A percentile compares a stretch with the other conserved stretches of the same genome.
Conservation (phyloP, 2,797 vertebrate species). For the Aldrovandia affinis region DNA sequence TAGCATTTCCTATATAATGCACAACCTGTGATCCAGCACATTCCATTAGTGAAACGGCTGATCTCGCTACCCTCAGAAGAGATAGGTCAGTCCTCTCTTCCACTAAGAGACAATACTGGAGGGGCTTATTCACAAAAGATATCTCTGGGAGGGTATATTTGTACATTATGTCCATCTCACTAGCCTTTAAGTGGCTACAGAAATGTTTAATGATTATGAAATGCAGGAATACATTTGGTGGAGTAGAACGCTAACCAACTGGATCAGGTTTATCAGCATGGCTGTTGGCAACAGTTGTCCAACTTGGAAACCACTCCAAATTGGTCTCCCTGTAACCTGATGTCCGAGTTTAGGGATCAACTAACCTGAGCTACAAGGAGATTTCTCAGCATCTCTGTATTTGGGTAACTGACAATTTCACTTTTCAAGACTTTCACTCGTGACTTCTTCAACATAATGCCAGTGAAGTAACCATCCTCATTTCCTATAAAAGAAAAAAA, state of each 20-base stretch:
- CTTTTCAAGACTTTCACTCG: slow-evolving; percentile 83
- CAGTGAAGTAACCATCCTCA: slow-evolving; percentile 87
- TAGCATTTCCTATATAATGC: background rate
- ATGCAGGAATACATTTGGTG: background rate
- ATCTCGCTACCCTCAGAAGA: background rate
- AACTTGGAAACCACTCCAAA: background rate
- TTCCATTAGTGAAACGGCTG: background rate
- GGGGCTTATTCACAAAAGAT: background rate
- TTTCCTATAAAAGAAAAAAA: slow-evolving; percentile 69
- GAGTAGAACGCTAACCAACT: background rate
- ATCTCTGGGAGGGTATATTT: background rate
- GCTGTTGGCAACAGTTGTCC: background rate
- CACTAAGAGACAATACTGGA: background rate
- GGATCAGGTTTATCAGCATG: background rate
- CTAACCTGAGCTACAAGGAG: slow-evolving; percentile 86
- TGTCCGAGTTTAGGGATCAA: slow-evolving; percentile 26
- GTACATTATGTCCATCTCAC: background rate
- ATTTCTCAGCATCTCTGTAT: slow-evolving; percentile 92
- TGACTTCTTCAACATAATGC: slow-evolving; percentile 89
- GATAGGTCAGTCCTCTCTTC: background rate
- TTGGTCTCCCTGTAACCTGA: background rate
- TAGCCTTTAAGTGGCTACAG: background rate
- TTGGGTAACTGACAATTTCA: slow-evolving; percentile 82
- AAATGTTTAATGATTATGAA: background rate
- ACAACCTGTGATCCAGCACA: background rate